Conservation (phyloP, 2,113 vertebrate species). For the Chionomys nivalis region DNA sequence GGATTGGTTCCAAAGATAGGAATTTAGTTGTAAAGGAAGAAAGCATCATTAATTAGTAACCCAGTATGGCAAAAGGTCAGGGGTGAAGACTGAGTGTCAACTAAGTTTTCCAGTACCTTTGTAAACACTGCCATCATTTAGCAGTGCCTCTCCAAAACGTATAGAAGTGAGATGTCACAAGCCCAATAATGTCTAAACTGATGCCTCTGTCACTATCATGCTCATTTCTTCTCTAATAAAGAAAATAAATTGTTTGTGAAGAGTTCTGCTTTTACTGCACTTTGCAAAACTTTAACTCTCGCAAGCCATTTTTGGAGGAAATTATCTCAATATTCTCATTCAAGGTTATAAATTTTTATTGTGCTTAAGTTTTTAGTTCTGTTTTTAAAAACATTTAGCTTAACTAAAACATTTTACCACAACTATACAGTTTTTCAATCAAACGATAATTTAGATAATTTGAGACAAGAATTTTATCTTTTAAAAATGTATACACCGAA, state of each 20-base stretch:
- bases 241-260: constrained; percentile 3
- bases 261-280: background rate
- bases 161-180: background rate
- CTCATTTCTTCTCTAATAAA: background rate
- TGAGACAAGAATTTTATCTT: background rate
- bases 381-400: constrained; percentile 39
- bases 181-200: background rate
- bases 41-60: constrained; percentile 49
- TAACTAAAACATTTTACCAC: constrained; percentile 5
- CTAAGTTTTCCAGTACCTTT: constrained; percentile 49
- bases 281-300: constrained; percentile 8
- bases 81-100: constrained; percentile 21
- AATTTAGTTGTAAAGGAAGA: constrained; percentile 38
- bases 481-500: background rate
- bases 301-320: background rate
- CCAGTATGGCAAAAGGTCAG: constrained; percentile 10
- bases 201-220: background rate
- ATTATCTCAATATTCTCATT: constrained; percentile 10
- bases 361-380: background rate
- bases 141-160: background rate
- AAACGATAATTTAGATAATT: background rate
- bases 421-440: background rate
- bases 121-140: constrained; percentile 25
- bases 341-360: background rate
- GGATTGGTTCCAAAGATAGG: constrained; percentile 32